Evolutionary conservation across 2,797 vertebrate genomes (phyloP).

Genomic region (Meriones psammophilus): DNA sequence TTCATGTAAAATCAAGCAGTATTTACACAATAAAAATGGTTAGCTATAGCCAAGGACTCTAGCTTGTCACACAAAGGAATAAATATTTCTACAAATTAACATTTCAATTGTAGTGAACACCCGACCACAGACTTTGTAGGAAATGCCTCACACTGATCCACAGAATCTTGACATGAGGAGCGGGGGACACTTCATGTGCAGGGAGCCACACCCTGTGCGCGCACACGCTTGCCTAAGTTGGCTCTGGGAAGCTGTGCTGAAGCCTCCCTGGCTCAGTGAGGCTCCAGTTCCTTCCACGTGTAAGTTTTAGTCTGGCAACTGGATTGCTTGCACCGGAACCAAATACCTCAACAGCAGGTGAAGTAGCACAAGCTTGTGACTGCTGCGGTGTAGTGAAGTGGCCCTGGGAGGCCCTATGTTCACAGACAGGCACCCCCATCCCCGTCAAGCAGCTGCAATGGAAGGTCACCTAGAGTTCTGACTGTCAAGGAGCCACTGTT

Average conservation of each 20-base stretch:
- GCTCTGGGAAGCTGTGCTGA: background rate
- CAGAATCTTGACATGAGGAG: background rate
- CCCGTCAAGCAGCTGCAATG: background rate
- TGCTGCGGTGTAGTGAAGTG: background rate
- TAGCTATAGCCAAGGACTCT: conserved; percentile 88
- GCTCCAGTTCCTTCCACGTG: background rate
- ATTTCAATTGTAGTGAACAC: conserved; percentile 79
- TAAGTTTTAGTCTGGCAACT: background rate
- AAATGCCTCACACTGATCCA: conserved; percentile 72
- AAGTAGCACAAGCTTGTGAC: background rate
- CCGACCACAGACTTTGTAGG: conserved; percentile 57
- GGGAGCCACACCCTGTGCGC: background rate
- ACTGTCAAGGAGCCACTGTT: conserved; percentile 37
- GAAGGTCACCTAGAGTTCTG: conserved; percentile 10
- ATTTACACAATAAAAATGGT: conserved; percentile 91
- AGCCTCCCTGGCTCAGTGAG: background rate
- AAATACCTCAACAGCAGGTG: conserved; percentile 3
- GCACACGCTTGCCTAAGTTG: background rate
- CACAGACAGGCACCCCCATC: background rate
- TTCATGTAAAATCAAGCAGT: conserved; percentile 90
- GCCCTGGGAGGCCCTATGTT: background rate
- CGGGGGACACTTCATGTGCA: background rate
- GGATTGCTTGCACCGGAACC: background rate
- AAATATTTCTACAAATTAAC: conserved; percentile 86
- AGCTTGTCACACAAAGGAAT: conserved; percentile 87